A percentile compares a stretch with the other conserved stretches of the same genome.
These are phyloP conservation scores for Muschampia plurimacula DNA, from an alignment of 2,888 invertebrate genomes.

Conservation along the genomic window DNA sequence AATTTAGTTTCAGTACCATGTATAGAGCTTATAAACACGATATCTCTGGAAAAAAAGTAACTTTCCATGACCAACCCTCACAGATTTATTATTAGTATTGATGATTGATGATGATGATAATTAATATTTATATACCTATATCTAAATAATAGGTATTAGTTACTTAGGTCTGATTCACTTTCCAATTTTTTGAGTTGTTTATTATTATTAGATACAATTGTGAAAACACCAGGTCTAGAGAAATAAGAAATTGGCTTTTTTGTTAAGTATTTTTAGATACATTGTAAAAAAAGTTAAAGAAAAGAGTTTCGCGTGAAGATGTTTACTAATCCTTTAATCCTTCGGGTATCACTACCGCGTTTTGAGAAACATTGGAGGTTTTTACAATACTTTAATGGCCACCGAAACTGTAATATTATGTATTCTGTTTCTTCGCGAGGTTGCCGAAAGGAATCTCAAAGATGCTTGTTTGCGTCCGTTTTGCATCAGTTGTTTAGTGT, in stretches of 20 bases:
- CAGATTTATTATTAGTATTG: too few species aligned
- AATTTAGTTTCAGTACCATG: too few species aligned
- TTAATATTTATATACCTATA: too few species aligned
- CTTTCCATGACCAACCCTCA: too few species aligned
- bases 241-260: too few species aligned
- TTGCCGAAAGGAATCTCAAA: conserved; percentile 67
- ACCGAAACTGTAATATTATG: conserved; percentile 59
- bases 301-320: conserved; percentile 67
- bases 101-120: too few species aligned
- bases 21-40: too few species aligned
- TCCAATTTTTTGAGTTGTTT: background rate
- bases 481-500: conserved; percentile 76
- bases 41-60: too few species aligned
- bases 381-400: conserved; percentile 71
- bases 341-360: conserved; percentile 70
- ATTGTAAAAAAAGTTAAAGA: conserved; percentile 54
- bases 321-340: conserved; percentile 81
- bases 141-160: too few species aligned
- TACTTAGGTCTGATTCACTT: too few species aligned
- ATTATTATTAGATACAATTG: background rate
- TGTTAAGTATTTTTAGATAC: background rate
- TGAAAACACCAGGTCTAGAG: background rate
- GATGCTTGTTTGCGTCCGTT: conserved; percentile 76
- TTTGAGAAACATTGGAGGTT: conserved; percentile 59
- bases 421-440: conserved; percentile 50